A percentile compares a stretch with the other conserved stretches of the same genome.
phyloP scores from a whole-genome alignment of 2,797 vertebrate species.

The Hippocampus kuda region DNA sequence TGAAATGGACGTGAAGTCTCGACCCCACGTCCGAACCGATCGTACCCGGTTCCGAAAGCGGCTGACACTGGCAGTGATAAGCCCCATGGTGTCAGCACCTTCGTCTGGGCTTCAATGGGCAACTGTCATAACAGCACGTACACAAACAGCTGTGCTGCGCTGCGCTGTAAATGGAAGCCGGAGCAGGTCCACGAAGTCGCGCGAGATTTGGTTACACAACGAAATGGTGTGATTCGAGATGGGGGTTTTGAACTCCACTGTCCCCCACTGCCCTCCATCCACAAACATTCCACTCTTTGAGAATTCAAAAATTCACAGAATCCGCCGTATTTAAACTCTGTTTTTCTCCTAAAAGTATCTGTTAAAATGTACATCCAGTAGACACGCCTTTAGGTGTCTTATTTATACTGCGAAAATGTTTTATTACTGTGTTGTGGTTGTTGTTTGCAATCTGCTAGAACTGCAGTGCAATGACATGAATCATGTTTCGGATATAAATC shows the following conservation, averaged over 20 bases:
- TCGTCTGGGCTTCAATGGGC: not conserved
- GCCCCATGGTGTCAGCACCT: conserved; percentile 27
- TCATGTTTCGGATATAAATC: no score
- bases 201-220: conserved; percentile 2
- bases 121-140: not conserved
- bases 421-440: no score
- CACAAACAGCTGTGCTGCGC: not conserved
- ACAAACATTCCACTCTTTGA: not conserved
- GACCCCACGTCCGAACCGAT: conserved; percentile 28
- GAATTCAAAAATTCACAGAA: not conserved
- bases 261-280: no score
- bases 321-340: not conserved
- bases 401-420: no score
- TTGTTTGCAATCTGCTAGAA: no score
- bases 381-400: no score
- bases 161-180: not conserved
- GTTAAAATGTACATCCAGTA: no score
- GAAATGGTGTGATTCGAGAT: not conserved
- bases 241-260: not conserved
- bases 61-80: conserved; percentile 26
- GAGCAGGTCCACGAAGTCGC: not conserved
- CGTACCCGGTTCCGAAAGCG: conserved; percentile 34
- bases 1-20: conserved; percentile 20
- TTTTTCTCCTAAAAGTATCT: no score
- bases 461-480: no score